Evolutionary conservation across 1,140 invertebrate species (phyloP).

Genomic region (Penaeus chinensis): DNA sequence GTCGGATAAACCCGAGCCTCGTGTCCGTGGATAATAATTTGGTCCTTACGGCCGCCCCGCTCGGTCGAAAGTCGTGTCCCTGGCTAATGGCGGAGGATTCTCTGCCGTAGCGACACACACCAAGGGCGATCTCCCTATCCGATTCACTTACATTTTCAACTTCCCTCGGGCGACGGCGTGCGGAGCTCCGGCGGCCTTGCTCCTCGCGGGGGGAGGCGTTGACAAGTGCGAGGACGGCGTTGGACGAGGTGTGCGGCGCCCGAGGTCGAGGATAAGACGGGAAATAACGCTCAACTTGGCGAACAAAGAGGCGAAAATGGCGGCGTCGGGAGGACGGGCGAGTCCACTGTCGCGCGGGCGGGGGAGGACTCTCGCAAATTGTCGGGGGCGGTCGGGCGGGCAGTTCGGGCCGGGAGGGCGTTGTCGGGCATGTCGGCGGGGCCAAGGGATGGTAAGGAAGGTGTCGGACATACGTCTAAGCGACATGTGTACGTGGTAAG

Average conservation of each 20-base stretch:
- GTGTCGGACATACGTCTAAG: not conserved
- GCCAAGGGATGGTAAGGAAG: not conserved
- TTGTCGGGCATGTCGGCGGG: not conserved
- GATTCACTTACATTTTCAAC: constrained; percentile 59
- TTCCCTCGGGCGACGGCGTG: constrained; percentile 36
- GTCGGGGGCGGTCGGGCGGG: not conserved
- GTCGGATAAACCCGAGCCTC: constrained; percentile 51
- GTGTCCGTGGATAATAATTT: constrained; percentile 56
- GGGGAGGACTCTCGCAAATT: constrained; percentile 30
- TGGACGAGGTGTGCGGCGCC: constrained; percentile 26
- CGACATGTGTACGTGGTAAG: too few relatives aligned
- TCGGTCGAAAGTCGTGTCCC: constrained; percentile 63
- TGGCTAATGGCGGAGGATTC: constrained; percentile 56
- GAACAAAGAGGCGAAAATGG: constrained; percentile 62
- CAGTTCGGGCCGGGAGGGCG: not conserved
- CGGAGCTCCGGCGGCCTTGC: not conserved
- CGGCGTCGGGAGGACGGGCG: constrained; percentile 37
- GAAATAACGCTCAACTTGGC: constrained; percentile 55
- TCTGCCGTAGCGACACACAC: constrained; percentile 55
- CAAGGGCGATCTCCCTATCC: constrained; percentile 58
- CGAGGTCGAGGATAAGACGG: constrained; percentile 33
- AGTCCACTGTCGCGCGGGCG: constrained; percentile 24
- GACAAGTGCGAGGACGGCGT: constrained; percentile 46
- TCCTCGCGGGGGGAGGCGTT: constrained; percentile 35
- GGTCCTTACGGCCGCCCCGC: constrained; percentile 52